A percentile compares a stretch with the other conserved stretches of the same genome.
phyloP scores from a whole-genome alignment of 2,888 invertebrate species.

The Diaperis boleti region DNA sequence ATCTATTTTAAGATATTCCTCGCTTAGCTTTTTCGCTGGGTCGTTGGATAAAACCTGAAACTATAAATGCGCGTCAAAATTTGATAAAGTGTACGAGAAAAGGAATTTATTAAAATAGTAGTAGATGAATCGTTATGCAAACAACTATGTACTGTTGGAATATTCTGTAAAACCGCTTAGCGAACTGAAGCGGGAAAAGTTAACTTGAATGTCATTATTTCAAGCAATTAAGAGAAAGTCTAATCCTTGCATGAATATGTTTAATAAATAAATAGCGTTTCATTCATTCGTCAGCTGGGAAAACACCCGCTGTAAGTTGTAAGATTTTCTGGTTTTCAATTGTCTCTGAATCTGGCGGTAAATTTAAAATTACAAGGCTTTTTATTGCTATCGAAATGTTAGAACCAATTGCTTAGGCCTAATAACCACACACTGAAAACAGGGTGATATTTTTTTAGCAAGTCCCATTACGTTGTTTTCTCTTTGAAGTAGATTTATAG shows the following conservation, averaged over 20 bases:
- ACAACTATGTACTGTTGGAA: constrained; percentile 27
- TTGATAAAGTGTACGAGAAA: constrained; percentile 27
- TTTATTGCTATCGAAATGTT: too few species aligned
- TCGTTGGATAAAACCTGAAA: constrained; percentile 27
- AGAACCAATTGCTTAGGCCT: too few species aligned
- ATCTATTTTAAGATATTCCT: constrained; percentile 38
- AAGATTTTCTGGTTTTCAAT: too few species aligned
- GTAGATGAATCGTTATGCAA: constrained; percentile 37
- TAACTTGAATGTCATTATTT: constrained; percentile 30
- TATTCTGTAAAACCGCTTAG: constrained; percentile 37
- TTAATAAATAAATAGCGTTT: constrained; percentile 10
- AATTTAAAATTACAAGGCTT: too few species aligned
- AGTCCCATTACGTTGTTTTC: too few species aligned
- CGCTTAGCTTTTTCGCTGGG: constrained; percentile 23
- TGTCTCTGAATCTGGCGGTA: too few species aligned
- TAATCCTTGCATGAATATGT: constrained; percentile 32
- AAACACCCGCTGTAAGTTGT: too few species aligned
- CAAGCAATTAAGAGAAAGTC: constrained; percentile 31
- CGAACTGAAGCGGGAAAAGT: constrained; percentile 29
- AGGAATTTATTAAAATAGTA: constrained; percentile 38
- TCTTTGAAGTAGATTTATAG: neutral
- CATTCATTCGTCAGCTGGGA: neutral
- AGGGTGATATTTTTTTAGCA: too few species aligned
- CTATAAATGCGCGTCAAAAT: constrained; percentile 34
- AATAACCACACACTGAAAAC: too few species aligned